Evolutionary conservation across 2,113 vertebrate genomes (phyloP), one percentile per base, ranked within the genome.

Genomic region (Prinia subflava): DNA sequence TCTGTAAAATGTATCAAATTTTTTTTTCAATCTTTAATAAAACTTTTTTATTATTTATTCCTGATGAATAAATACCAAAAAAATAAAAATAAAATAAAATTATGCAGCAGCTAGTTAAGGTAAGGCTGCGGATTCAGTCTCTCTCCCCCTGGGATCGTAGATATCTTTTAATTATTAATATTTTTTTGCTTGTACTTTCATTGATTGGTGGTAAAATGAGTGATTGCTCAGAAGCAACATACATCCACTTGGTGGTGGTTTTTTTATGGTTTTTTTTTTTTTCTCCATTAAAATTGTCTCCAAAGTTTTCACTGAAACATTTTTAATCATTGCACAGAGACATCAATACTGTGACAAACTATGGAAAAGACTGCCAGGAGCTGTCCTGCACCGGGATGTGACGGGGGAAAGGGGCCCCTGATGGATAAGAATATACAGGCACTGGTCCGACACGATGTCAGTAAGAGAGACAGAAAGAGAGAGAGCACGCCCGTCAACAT

Each of bases 61-160:
- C 98, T 98, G 98, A 98, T 98, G 98, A 99, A 99, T 98, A 99
- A 99, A 99, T 98, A 98, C 98, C 98, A 98, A 98, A 98, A 98
- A 97, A 98, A 98, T 97, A 97, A 98, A 95, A 98, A 98, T 98
- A 98, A 98, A 98, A 95, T 97, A 97, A 97, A 97, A 94, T 97
- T 97, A 98, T 98, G 98, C 97, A 98, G 98, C 98, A 98, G 98
- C 98, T 98, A 97, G 98, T 98, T 97, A 97, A 95, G 98, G 98
- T 98, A 97, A 98, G 98, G 99, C 98, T 98, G 98, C 98, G 96
- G 98, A 98, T 98, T 98, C 98, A 96, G 96, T 98, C 98, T 98
- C 98, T 98, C 98, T 98, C 98, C 97, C 98, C 98, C 98, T 98
- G 97, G 98, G 97, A 96, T 96, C 84, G 63, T 96, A 97, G 88